Evolutionary conservation across 2,113 vertebrate genomes (phyloP).

Genomic region (Andinoacara biseriatus): DNA sequence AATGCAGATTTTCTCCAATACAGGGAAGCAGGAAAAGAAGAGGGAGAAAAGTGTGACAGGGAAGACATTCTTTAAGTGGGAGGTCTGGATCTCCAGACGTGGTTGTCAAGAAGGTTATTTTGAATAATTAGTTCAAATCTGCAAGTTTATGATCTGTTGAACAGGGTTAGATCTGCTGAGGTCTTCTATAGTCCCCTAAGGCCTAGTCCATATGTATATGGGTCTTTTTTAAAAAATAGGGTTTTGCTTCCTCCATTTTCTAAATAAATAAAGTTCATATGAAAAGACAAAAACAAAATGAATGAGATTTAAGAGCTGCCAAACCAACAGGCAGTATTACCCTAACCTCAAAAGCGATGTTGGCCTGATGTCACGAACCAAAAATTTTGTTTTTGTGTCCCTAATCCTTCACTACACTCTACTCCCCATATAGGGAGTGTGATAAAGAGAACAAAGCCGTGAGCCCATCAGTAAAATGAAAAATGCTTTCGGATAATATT

Average conservation of each 20-base stretch:
- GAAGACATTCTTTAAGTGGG: conserved; percentile 34
- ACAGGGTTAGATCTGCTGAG: not conserved
- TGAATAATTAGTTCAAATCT: not conserved
- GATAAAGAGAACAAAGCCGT: not conserved
- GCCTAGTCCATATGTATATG: not conserved
- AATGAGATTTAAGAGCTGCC: not conserved
- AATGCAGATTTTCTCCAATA: conserved; percentile 27
- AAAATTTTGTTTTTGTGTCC: not conserved
- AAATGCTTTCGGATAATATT: not conserved
- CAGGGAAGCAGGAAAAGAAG: not conserved
- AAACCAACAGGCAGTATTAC: not conserved
- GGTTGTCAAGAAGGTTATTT: conserved; percentile 37
- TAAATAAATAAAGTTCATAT: not conserved
- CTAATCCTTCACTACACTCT: not conserved
- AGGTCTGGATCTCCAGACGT: conserved; percentile 22
- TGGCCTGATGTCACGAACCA: not conserved
- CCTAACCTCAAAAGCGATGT: not conserved
- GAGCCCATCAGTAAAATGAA: not conserved
- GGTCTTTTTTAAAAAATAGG: not conserved
- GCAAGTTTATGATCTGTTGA: conserved; percentile 1
- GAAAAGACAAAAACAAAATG: not conserved
- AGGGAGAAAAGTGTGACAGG: conserved; percentile 10
- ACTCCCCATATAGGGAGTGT: not conserved
- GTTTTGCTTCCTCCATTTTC: not conserved
- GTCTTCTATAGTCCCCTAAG: not conserved